These are phyloP conservation scores for Stenotaenia linearis DNA, from an alignment of 2,888 invertebrate genomes.

Conservation along the genomic window DNA sequence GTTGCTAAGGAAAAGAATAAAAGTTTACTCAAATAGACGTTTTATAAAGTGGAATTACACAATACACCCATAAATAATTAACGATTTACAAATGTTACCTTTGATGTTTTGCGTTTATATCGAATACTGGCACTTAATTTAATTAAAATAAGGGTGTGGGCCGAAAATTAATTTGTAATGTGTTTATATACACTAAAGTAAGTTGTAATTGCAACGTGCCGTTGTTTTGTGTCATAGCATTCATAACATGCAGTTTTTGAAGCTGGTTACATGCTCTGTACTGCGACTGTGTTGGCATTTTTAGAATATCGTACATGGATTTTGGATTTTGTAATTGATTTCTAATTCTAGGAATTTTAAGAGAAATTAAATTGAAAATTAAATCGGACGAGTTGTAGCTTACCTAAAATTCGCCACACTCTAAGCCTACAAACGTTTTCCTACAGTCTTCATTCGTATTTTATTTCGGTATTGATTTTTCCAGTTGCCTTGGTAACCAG, in stretches of 20 bases:
- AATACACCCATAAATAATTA: neutral
- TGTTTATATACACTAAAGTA: neutral
- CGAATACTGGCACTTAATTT: neutral
- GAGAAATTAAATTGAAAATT: neutral
- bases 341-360: neutral
- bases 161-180: neutral
- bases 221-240: neutral
- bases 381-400: neutral
- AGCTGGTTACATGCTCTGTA: neutral
- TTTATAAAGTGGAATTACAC: neutral
- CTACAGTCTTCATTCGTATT: conserved; percentile 10
- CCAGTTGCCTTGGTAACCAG: neutral
- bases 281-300: neutral
- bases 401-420: conserved; percentile 14
- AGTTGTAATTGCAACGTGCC: neutral
- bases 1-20: too few relatives aligned
- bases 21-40: neutral
- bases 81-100: neutral
- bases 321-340: neutral
- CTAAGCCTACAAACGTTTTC: conserved; percentile 6
- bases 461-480: conserved; percentile 14
- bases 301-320: neutral
- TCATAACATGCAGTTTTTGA: neutral
- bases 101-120: neutral
- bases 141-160: neutral